A percentile compares a stretch with the other conserved stretches of the same genome.
These are phyloP conservation scores for Cirrhinus molitorella DNA, from an alignment of 2,797 vertebrate genomes.

Conservation along the genomic window DNA sequence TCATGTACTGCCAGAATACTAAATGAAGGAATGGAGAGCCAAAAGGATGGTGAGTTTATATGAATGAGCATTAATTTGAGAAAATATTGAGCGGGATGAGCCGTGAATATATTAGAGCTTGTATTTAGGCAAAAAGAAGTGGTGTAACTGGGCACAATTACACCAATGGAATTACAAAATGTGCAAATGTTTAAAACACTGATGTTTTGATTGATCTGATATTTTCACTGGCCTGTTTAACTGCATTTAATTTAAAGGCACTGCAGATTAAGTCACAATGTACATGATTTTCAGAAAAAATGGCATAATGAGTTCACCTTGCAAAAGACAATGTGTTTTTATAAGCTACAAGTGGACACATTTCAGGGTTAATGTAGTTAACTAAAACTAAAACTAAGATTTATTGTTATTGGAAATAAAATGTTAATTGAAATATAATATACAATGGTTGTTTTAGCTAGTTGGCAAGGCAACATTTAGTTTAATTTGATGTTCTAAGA, in stretches of 20 bases:
- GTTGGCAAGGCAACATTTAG: neutral
- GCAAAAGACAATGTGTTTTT: neutral
- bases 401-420: neutral
- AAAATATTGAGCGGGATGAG: neutral
- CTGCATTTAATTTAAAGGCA: neutral
- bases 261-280: constrained; percentile 6
- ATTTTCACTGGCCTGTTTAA: neutral
- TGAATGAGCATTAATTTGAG: constrained; percentile 40
- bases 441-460: neutral
- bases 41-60: constrained; percentile 51
- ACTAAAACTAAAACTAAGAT: neutral
- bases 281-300: neutral
- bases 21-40: constrained; percentile 44
- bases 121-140: neutral
- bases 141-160: neutral
- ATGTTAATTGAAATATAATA: neutral
- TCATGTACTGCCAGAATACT: constrained; percentile 55
- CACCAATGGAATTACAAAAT: neutral
- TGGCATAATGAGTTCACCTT: neutral
- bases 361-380: neutral
- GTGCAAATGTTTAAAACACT: neutral
- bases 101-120: neutral
- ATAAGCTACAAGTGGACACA: neutral
- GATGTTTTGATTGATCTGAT: neutral
- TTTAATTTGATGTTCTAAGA: neutral